phyloP scores from a whole-genome alignment of 2,113 vertebrate species.

The Sander lucioperca region DNA sequence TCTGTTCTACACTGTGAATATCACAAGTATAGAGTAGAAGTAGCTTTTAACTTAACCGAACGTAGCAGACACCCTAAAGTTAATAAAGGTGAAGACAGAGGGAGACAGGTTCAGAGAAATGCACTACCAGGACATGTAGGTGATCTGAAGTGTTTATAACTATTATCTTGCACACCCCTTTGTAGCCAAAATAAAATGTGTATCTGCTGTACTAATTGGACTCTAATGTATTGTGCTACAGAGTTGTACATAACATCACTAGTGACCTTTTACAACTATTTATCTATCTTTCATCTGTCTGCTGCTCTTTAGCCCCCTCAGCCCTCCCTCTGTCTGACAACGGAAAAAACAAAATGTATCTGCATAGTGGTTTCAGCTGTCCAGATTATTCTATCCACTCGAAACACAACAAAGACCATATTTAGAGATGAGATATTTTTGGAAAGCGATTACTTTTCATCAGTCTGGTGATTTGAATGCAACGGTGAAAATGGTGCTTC shows the following conservation, averaged over 20 bases:
- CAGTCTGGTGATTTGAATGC: constrained; percentile 4
- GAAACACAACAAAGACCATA: constrained; percentile 26
- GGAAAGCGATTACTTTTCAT: constrained; percentile 28
- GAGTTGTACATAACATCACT: background rate
- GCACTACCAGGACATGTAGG: background rate
- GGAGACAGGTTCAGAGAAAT: background rate
- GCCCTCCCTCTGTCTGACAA: constrained; percentile 2
- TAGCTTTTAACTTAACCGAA: background rate
- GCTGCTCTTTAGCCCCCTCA: background rate
- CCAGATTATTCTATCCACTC: constrained; percentile 40
- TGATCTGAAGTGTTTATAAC: background rate
- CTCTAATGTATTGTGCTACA: background rate
- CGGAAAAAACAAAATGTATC: constrained; percentile 25
- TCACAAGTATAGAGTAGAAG: background rate
- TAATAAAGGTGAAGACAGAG: background rate
- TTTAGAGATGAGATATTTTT: constrained; percentile 55
- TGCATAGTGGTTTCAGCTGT: constrained; percentile 30
- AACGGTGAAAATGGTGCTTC: background rate
- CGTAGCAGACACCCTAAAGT: background rate
- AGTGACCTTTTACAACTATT: constrained; percentile 27
- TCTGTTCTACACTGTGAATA: background rate
- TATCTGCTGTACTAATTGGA: background rate
- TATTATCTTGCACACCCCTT: background rate
- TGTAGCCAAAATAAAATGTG: background rate
- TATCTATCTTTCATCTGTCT: constrained; percentile 17